Evolutionary conservation across 2,113 vertebrate genomes (phyloP).

Genomic region (Tapirus terrestris): DNA sequence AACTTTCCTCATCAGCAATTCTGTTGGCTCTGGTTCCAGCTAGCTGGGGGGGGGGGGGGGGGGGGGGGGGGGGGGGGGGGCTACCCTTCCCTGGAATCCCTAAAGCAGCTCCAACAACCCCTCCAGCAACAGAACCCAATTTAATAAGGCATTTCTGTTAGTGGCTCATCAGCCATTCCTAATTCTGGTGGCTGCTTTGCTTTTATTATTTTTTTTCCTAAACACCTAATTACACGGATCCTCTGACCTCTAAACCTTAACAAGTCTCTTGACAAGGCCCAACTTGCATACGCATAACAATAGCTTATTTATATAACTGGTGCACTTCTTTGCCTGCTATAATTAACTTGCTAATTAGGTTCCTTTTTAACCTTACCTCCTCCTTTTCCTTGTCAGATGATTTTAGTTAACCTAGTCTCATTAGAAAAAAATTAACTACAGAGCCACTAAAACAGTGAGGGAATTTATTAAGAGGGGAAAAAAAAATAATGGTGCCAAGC

Average conservation of each 20-base stretch:
- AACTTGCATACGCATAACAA: constrained; percentile 77
- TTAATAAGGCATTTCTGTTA: constrained; percentile 77
- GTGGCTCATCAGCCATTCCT: constrained; percentile 67
- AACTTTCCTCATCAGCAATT: constrained; percentile 74
- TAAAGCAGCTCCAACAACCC: constrained; percentile 48
- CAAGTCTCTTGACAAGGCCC: constrained; percentile 64
- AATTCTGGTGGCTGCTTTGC: constrained; percentile 58
- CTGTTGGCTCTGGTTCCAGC: constrained; percentile 82
- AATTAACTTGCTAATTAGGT: constrained; percentile 89
- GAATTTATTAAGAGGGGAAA: constrained; percentile 65
- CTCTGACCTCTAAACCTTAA: constrained; percentile 76
- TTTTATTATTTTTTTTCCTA: constrained; percentile 46
- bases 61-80: background rate
- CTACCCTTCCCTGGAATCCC: constrained; percentile 51
- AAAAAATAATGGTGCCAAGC: background rate
- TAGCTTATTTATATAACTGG: constrained; percentile 83
- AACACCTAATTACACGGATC: constrained; percentile 73
- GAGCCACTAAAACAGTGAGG: constrained; percentile 78
- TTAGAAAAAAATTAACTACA: constrained; percentile 86
- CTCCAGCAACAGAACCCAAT: constrained; percentile 46
- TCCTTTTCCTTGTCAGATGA: constrained; percentile 77
- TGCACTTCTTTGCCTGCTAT: constrained; percentile 76
- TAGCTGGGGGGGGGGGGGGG: background rate
- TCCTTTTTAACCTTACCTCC: constrained; percentile 75
- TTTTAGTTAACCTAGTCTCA: constrained; percentile 77